Conservation (phyloP, 2,113 vertebrate species). For the Lamprotornis superbus region DNA sequence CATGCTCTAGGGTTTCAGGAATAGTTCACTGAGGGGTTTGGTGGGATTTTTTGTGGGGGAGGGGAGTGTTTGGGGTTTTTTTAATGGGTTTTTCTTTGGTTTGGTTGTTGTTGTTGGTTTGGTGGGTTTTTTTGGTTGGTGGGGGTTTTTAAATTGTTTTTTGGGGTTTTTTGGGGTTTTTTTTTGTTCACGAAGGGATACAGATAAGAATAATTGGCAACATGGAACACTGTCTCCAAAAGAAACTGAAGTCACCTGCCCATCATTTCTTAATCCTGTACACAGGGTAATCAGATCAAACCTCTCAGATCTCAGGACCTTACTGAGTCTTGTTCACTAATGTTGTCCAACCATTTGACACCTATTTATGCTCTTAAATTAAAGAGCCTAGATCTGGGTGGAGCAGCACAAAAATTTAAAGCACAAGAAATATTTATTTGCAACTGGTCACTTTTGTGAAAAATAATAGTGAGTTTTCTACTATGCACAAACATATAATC, state of each 20-base stretch:
- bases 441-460: background rate
- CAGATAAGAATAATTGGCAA: background rate
- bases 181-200: background rate
- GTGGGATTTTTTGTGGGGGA: background rate
- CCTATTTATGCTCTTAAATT: background rate
- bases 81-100: background rate
- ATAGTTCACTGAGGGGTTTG: background rate
- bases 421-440: background rate
- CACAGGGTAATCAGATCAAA: constrained; percentile 8
- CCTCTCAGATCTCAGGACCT: background rate
- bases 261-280: background rate
- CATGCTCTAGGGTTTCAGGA: rapidly evolving
- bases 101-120: background rate
- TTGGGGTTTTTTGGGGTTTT: background rate
- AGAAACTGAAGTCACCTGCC: background rate
- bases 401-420: background rate
- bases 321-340: background rate
- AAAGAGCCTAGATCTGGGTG: background rate
- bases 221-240: background rate
- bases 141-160: background rate
- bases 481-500: background rate
- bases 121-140: background rate
- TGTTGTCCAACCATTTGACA: background rate
- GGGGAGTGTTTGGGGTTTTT: too few relatives aligned
- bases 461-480: background rate